These are phyloP conservation scores for Cacajao melanocephalus DNA, from an alignment of 2,797 vertebrate species.

Conservation along the genomic window DNA sequence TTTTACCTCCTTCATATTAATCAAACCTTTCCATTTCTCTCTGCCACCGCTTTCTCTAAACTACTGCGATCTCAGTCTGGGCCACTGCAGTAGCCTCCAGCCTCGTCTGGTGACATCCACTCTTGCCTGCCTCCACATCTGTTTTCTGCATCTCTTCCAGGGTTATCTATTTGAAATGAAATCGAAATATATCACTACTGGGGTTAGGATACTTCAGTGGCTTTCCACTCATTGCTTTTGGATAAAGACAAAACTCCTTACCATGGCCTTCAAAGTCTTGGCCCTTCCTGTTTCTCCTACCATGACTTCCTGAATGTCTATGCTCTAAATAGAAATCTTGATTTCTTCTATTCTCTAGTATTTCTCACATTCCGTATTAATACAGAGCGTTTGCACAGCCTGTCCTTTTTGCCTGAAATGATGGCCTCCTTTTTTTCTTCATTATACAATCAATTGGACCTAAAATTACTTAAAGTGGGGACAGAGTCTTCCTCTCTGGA, in stretches of 20 bases:
- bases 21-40: background rate
- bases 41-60: background rate
- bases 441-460: background rate
- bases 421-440: background rate
- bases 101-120: background rate
- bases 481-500: background rate
- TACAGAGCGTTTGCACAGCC: background rate
- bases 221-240: background rate
- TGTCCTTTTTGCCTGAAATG: background rate
- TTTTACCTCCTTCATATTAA: background rate
- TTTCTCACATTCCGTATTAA: background rate
- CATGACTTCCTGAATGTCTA: background rate
- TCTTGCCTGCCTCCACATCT: background rate
- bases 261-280: background rate
- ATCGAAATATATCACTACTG: background rate
- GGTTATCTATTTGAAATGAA: conserved; percentile 1
- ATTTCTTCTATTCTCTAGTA: background rate
- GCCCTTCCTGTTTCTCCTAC: background rate
- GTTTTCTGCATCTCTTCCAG: background rate
- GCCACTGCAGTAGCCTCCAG: background rate
- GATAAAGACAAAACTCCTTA: background rate
- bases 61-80: background rate
- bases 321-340: background rate
- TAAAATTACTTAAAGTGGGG: background rate
- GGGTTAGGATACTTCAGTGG: background rate